Evolutionary conservation across 2,888 invertebrate species (phyloP).

Genomic region (Oscheius sp.): DNA sequence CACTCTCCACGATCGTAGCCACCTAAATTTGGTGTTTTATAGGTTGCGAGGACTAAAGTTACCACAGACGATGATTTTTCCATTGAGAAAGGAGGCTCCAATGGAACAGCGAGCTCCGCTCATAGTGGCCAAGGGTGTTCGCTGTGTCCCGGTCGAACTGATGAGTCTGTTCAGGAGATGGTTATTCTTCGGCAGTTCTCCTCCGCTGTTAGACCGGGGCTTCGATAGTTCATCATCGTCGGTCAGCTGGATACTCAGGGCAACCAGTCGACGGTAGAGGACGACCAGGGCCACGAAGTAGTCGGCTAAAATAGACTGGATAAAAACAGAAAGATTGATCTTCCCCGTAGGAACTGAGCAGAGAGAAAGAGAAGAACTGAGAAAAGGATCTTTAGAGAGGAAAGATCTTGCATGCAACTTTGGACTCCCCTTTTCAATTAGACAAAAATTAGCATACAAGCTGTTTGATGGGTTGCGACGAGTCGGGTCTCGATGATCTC

Average conservation of each 20-base stretch:
- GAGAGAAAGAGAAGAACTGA: background rate
- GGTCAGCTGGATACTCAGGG: constrained; percentile 75
- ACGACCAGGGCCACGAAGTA: constrained; percentile 81
- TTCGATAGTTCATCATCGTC: constrained; percentile 65
- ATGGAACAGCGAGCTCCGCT: constrained; percentile 82
- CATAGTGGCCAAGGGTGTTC: constrained; percentile 78
- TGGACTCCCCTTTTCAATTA: background rate
- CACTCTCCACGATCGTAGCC: constrained; percentile 88
- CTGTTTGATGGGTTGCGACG: constrained; percentile 67
- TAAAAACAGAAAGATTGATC: background rate
- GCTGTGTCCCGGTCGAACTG: constrained; percentile 53
- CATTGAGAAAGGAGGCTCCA: constrained; percentile 82
- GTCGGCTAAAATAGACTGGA: constrained; percentile 48
- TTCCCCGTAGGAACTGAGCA: background rate
- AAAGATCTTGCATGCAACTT: background rate
- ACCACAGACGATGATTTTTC: constrained; percentile 84
- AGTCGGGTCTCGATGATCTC: constrained; percentile 70
- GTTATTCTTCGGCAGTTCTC: constrained; percentile 18
- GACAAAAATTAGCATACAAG: constrained; percentile 50
- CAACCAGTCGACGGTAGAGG: constrained; percentile 79
- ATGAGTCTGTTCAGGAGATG: constrained; percentile 58
- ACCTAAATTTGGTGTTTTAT: constrained; percentile 75
- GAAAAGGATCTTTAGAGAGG: background rate
- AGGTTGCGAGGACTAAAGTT: constrained; percentile 58
- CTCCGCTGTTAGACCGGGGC: constrained; percentile 26